Conservation (phyloP, 2,113 vertebrate species). For the Phyllopteryx taeniolatus region DNA sequence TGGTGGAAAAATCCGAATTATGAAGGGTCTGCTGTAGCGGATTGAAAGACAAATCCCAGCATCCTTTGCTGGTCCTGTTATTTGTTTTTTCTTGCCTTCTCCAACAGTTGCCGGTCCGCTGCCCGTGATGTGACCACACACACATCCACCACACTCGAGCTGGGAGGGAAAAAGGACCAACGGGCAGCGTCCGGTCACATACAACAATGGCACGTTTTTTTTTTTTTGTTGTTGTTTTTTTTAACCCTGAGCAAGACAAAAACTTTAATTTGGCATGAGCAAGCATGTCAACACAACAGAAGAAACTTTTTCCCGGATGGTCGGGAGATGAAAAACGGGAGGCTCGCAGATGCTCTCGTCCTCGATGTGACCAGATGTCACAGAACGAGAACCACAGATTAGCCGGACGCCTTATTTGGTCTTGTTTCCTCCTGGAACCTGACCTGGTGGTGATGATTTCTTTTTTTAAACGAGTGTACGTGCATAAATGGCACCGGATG, state of each 20-base stretch:
- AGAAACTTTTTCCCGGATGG: background rate
- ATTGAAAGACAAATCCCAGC: too few relatives aligned
- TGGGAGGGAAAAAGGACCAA: background rate
- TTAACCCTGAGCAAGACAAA: background rate
- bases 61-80: background rate
- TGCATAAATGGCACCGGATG: background rate
- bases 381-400: background rate
- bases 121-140: background rate
- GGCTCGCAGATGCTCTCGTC: background rate
- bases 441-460: background rate
- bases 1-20: too few relatives aligned
- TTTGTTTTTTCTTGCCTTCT: background rate
- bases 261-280: constrained; percentile 2
- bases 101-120: background rate
- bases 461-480: background rate
- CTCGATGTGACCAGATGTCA: background rate
- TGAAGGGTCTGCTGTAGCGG: too few relatives aligned
- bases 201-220: background rate
- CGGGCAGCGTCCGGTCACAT: background rate
- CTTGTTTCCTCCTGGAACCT: background rate
- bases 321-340: background rate
- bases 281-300: constrained; percentile 1
- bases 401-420: constrained; percentile 3
- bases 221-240: background rate
- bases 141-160: background rate